phyloP scores from a whole-genome alignment of 2,113 vertebrate genomes.

The Lamprotornis superbus region DNA sequence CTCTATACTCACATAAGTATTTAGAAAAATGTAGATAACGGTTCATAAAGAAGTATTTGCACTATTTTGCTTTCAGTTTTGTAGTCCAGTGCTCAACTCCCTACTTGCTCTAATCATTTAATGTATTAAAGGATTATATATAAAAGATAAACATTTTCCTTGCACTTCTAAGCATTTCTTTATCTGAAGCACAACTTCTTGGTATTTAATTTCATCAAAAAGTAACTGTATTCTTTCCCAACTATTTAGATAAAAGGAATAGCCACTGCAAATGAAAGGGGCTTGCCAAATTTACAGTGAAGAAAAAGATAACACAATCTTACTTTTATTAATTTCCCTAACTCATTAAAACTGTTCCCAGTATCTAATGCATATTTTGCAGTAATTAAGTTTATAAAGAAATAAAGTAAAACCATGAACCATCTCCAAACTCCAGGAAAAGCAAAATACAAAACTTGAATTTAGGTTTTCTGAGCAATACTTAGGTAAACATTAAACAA shows the following conservation, averaged over 20 bases:
- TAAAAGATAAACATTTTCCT: not conserved
- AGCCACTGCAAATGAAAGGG: not conserved
- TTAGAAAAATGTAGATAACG: not conserved
- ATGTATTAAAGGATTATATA: constrained; percentile 3
- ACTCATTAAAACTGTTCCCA: not conserved
- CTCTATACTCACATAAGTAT: not conserved
- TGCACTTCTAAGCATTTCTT: constrained; percentile 31
- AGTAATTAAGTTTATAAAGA: not conserved
- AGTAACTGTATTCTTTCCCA: constrained; percentile 29
- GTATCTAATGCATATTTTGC: not conserved
- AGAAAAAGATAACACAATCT: constrained; percentile 18
- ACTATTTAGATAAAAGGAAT: constrained; percentile 24
- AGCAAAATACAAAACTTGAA: not conserved
- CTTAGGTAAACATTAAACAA: not conserved
- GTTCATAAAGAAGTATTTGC: not conserved
- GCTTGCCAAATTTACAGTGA: not conserved
- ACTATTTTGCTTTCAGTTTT: not conserved
- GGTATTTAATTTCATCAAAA: constrained; percentile 12
- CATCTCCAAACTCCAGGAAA: not conserved
- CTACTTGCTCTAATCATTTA: not conserved
- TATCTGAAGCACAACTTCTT: constrained; percentile 22
- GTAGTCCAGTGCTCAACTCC: not conserved
- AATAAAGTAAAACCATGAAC: not conserved
- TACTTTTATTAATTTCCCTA: not conserved
- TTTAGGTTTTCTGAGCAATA: not conserved